Conservation (phyloP, 2,797 vertebrate species). For the Cheirogaleus major region DNA sequence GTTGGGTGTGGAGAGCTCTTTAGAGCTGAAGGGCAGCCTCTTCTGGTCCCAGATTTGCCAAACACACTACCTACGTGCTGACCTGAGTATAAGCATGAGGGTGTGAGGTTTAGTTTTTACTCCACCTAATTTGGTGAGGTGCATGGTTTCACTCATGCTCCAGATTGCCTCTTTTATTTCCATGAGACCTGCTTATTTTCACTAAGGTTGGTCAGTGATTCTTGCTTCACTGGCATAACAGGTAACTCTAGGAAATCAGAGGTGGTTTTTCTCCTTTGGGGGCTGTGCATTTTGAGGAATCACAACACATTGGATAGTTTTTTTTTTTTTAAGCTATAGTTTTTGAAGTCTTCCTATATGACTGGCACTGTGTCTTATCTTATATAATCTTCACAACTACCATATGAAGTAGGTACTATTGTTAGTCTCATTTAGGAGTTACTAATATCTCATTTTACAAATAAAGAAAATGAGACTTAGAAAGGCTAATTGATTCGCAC, state of each 20-base stretch:
- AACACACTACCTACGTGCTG: constrained; percentile 50
- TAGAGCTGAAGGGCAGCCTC: constrained; percentile 46
- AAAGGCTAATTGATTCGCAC: neutral
- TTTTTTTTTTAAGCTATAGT: neutral
- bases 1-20: constrained; percentile 64
- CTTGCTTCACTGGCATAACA: neutral
- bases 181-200: neutral
- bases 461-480: constrained; percentile 11
- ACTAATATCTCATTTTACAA: neutral
- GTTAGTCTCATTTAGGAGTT: constrained; percentile 14
- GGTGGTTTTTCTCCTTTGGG: neutral
- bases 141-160: constrained; percentile 9
- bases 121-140: constrained; percentile 25
- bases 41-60: constrained; percentile 55
- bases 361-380: neutral
- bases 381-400: neutral
- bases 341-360: neutral
- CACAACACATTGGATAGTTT: neutral
- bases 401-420: neutral
- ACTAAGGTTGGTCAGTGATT: neutral
- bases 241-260: constrained; percentile 17
- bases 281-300: constrained; percentile 9
- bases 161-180: neutral
- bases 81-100: constrained; percentile 14
- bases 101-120: constrained; percentile 40